Evolutionary conservation across 92 coral and sea anemone genomes (phyloP), one percentile per base, ranked within the genome.

Genomic region (Palythoa heliodiscus): DNA sequence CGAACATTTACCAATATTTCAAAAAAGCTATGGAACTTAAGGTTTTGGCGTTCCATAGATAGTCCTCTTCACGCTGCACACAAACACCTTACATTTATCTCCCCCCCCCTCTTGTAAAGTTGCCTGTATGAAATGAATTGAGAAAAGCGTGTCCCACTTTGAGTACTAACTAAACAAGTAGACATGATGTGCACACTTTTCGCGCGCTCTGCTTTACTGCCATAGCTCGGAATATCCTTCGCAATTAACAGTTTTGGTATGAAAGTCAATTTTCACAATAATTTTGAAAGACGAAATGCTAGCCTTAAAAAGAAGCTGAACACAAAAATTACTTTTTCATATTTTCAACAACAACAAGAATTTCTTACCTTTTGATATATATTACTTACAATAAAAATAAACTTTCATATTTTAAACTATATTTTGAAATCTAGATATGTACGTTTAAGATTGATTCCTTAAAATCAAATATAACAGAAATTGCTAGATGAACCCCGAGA

Each of bases 131-230:
- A 40, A 37, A 71, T 71, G 52, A 71, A 71, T 71, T 71, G 38
- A 60, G 22, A 5, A 67, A 67, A 67, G 71, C 5, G 71, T 25
- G 37, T 23, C 71, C 71, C 71, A 67, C 67, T 16, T 60, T 2
- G 35, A 25, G 38, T 22, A 22, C 12, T 67, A 9, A 23, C 38
- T 25, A 67, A 67, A 22, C 71, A 67, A 67, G 2, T 67, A 15
- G 71, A 67, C 71, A 67, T 67, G 15, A 67, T 22, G 71, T 67
- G 40, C 71, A 67, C 71, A 22, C 39, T 67, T 60, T 67, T 67
- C 20, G 11, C 39, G 71, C 13, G 11, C 25, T 67, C 39, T 67
- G 71, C 39, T 22, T 67, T 39, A 67, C 39, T 67, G 5, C 39
- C 20, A 39, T 67, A 67, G 71, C 71, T 60, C n/a, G n/a, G 67